These are phyloP conservation scores for Columba guinea DNA, from an alignment of 2,797 vertebrate species.

Conservation along the genomic window DNA sequence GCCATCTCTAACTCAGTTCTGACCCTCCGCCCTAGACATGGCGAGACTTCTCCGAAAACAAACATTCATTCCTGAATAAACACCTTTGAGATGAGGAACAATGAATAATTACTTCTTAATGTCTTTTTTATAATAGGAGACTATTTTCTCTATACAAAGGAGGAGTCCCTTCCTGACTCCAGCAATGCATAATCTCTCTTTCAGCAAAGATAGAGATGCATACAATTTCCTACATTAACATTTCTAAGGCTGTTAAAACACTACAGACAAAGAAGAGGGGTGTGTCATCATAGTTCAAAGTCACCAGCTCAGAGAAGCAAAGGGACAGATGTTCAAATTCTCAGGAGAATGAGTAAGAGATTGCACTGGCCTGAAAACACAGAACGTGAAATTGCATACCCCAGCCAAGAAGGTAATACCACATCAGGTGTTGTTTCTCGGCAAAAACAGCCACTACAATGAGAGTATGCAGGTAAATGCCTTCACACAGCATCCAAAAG, in stretches of 20 bases:
- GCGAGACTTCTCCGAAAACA: slow-evolving; percentile 52
- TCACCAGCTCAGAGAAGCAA: not conserved
- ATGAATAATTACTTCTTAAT: slow-evolving; percentile 69
- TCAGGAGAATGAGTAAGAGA: not conserved
- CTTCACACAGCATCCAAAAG: slow-evolving; percentile 99
- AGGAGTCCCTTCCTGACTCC: slow-evolving; percentile 65
- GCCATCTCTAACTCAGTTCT: not conserved
- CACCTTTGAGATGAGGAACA: slow-evolving; percentile 57
- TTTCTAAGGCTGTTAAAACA: slow-evolving; percentile 28
- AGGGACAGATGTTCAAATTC: not conserved
- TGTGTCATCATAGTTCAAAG: not conserved
- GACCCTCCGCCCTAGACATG: slow-evolving; percentile 21
- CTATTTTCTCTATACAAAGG: slow-evolving; percentile 56
- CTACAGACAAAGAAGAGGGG: not conserved
- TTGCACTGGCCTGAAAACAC: not conserved
- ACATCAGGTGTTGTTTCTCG: slow-evolving; percentile 95
- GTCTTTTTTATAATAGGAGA: slow-evolving; percentile 35
- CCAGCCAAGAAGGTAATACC: slow-evolving; percentile 98
- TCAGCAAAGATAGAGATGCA: slow-evolving; percentile 4
- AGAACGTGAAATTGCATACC: slow-evolving; percentile 76
- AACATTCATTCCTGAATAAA: slow-evolving; percentile 65
- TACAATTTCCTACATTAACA: not conserved
- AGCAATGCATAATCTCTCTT: slow-evolving; percentile 30
- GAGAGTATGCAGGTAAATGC: slow-evolving; percentile 95
- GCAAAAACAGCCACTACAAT: slow-evolving; percentile 98